phyloP scores from a whole-genome alignment of 1,140 invertebrate genomes.

The Papilio polytes region DNA sequence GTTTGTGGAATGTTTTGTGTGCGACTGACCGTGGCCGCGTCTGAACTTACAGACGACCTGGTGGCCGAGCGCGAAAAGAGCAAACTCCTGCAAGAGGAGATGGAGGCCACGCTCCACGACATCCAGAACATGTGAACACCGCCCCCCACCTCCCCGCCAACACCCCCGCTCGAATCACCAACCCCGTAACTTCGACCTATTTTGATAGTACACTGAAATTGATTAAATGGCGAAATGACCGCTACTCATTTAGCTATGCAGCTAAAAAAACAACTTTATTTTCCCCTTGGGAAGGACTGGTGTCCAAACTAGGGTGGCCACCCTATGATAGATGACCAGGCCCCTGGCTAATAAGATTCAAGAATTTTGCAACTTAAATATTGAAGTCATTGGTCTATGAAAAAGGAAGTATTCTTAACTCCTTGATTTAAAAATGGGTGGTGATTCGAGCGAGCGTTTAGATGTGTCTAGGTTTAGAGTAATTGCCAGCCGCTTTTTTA shows the following conservation, averaged over 20 bases:
- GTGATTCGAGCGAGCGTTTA: constrained; percentile 68
- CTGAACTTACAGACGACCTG: constrained; percentile 95
- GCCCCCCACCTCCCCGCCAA: constrained; percentile 50
- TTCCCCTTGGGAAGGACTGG: neutral
- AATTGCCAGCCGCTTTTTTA: constrained; percentile 79
- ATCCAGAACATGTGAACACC: constrained; percentile 98
- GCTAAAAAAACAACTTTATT: neutral
- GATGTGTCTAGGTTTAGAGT: constrained; percentile 76
- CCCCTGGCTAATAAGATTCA: no score
- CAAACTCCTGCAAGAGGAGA: constrained; percentile 98
- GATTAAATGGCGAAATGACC: neutral
- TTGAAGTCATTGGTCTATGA: neutral
- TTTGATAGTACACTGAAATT: neutral
- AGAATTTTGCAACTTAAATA: neutral
- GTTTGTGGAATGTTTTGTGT: constrained; percentile 53
- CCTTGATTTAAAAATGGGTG: constrained; percentile 40
- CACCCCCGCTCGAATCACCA: constrained; percentile 11
- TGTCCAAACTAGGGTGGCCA: no score
- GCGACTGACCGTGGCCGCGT: constrained; percentile 74
- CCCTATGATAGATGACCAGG: no score
- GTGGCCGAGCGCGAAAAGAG: constrained; percentile 97
- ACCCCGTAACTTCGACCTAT: neutral
- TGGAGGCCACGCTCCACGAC: constrained; percentile 99
- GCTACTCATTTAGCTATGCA: neutral
- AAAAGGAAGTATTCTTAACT: no score